Conservation (phyloP, 2,113 vertebrate species). For the Diphyllodes magnificus region DNA sequence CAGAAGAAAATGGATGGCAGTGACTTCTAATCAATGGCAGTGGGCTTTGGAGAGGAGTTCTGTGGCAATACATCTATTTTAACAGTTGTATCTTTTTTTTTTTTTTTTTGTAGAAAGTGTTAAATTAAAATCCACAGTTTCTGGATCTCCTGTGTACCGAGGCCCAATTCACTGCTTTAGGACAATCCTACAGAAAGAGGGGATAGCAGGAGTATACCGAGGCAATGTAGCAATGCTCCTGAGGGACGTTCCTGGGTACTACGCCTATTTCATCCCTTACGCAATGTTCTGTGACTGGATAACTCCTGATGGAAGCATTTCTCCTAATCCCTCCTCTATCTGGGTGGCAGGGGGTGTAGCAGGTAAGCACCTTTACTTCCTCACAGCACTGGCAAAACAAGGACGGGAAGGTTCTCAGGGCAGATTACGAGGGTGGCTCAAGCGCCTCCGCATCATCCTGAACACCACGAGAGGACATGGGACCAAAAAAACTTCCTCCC, state of each 20-base stretch:
- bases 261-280: constrained; percentile 92
- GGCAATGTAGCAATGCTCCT: constrained; percentile 88
- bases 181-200: constrained; percentile 82
- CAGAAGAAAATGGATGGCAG: background rate
- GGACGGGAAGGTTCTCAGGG: background rate
- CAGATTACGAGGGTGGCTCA: background rate
- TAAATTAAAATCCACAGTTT: constrained; percentile 64
- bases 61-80: background rate
- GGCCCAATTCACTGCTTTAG: constrained; percentile 89
- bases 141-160: constrained; percentile 71
- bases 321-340: constrained; percentile 75
- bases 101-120: constrained; percentile 65
- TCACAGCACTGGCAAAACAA: background rate
- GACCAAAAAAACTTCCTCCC: background rate
- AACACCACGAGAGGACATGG: background rate
- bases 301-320: constrained; percentile 67
- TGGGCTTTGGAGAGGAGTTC: background rate
- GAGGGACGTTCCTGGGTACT: constrained; percentile 90
- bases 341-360: constrained; percentile 91
- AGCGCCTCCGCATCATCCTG: background rate
- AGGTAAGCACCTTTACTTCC: constrained; percentile 71
- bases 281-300: constrained; percentile 80
- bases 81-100: background rate
- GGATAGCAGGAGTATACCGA: constrained; percentile 86
- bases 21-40: fast-evolving